A percentile compares a stretch with the other conserved stretches of the same genome.
These are phyloP conservation scores for Megaleporinus macrocephalus DNA, from an alignment of 2,113 vertebrate species.

Conservation along the genomic window DNA sequence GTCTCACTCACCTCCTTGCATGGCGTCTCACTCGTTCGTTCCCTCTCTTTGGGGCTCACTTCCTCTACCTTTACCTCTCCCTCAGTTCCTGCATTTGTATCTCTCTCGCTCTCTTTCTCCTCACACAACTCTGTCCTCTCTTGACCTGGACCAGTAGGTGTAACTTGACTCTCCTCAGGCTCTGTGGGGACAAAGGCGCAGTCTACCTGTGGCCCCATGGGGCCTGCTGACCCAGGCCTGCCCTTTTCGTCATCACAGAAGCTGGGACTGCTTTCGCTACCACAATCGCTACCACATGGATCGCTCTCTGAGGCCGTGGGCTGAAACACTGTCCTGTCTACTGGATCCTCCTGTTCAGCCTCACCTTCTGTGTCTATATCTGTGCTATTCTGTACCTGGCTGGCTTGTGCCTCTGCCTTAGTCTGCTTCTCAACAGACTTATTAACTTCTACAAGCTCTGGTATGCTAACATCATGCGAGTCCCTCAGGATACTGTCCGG, in stretches of 20 bases:
- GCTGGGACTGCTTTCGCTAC: not conserved
- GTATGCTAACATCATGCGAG: not conserved
- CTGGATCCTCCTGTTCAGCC: conserved; percentile 5
- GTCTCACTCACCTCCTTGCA: not conserved
- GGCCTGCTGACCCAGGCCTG: conserved; percentile 15
- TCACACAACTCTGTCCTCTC: conserved; percentile 39
- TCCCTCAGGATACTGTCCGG: not conserved
- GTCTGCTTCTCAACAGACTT: not conserved
- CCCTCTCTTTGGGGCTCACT: not conserved
- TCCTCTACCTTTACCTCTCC: not conserved
- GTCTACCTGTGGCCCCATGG: conserved; percentile 24
- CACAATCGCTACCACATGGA: not conserved
- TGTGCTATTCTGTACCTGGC: conserved; percentile 7
- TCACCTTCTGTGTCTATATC: conserved; percentile 12
- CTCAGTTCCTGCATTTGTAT: not conserved
- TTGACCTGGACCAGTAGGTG: conserved; percentile 28
- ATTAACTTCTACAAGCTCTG: not conserved
- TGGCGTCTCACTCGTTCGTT: conserved; percentile 1
- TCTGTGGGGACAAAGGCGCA: conserved; percentile 24
- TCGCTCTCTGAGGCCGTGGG: not conserved
- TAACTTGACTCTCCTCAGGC: conserved; percentile 43
- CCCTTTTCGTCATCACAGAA: conserved; percentile 20
- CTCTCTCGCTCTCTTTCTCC: conserved; percentile 15
- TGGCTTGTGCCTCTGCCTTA: conserved; percentile 3
- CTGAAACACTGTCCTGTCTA: not conserved